Evolutionary conservation across 2,888 invertebrate genomes (phyloP).

Genomic region (Eubasilissa splendida): DNA sequence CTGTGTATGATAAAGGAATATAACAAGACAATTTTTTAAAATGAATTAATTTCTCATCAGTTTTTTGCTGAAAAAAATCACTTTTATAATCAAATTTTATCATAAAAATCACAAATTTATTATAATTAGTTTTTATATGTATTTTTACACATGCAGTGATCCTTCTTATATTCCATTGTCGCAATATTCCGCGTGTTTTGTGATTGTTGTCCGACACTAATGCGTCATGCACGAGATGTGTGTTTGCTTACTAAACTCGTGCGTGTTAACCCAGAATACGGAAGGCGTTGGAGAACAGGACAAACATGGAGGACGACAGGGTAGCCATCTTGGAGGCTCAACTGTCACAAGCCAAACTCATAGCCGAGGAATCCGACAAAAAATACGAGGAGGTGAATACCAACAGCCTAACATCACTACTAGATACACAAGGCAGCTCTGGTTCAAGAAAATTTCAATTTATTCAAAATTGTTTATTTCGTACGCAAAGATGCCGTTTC

Average conservation of each 20-base stretch:
- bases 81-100: too few species aligned
- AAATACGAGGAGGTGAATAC: conserved; percentile 99
- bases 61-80: too few species aligned
- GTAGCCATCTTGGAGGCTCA: conserved; percentile 98
- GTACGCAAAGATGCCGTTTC: too few species aligned
- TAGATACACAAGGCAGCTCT: background rate
- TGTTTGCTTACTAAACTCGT: conserved; percentile 52
- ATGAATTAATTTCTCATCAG: background rate
- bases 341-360: conserved; percentile 98
- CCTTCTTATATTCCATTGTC: conserved; percentile 3
- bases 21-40: background rate
- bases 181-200: conserved; percentile 22
- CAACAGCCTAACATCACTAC: conserved; percentile 24
- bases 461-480: too few species aligned
- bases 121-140: background rate
- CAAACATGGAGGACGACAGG: conserved; percentile 99
- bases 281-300: conserved; percentile 98
- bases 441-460: background rate
- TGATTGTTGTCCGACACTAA: conserved; percentile 34
- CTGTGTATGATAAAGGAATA: too few species aligned
- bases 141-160: background rate
- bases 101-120: background rate
- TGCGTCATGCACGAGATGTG: conserved; percentile 36
- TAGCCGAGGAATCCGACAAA: conserved; percentile 99
- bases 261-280: conserved; percentile 81